Conservation (phyloP, 2,113 vertebrate species). For the Ictalurus furcatus region DNA sequence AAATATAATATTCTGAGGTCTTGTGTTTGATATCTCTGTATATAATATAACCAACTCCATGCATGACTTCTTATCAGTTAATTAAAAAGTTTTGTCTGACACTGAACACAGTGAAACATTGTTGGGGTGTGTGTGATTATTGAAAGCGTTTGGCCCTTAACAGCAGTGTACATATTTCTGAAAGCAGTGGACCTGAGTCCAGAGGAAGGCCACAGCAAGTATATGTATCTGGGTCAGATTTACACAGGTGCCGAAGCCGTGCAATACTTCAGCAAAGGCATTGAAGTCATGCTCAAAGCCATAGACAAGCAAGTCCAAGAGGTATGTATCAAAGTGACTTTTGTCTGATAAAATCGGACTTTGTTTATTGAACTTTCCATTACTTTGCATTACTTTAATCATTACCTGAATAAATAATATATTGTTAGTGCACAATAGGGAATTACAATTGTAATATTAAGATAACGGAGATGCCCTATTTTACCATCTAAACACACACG, state of each 20-base stretch:
- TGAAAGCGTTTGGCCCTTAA: constrained; percentile 64
- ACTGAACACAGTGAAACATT: neutral
- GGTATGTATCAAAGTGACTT: constrained; percentile 56
- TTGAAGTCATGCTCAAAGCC: constrained; percentile 68
- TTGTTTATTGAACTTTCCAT: neutral
- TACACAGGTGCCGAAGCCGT: constrained; percentile 73
- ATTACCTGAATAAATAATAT: neutral
- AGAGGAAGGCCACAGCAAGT: constrained; percentile 77
- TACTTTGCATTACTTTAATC: neutral
- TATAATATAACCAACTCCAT: neutral
- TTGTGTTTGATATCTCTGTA: neutral
- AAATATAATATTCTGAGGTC: neutral
- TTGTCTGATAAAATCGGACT: neutral
- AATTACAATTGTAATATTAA: neutral
- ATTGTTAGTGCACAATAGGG: neutral
- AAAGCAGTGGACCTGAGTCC: constrained; percentile 75
- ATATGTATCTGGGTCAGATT: constrained; percentile 82
- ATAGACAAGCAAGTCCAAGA: constrained; percentile 65
- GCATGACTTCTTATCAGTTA: neutral
- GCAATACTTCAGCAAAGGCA: constrained; percentile 75
- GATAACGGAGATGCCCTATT: neutral
- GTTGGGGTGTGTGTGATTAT: neutral
- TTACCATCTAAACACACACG: neutral
- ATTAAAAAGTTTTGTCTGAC: neutral
- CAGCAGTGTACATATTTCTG: constrained; percentile 66